Base-by-base conservation (phyloP, 1,140 invertebrate species). In the Catajapyx aquilonaris region DNA sequence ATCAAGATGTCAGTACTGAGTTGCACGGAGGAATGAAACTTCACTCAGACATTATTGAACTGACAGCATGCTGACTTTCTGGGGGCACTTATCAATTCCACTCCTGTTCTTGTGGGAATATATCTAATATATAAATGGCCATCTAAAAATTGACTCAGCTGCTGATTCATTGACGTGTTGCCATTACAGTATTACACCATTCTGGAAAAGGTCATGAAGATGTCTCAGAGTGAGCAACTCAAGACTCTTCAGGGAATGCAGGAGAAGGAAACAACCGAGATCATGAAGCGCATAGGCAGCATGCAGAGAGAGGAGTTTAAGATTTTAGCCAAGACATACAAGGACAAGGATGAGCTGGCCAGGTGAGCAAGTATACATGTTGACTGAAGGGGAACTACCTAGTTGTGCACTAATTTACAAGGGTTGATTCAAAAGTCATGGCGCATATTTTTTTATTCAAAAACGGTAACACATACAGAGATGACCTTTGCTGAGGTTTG, bases 281-380 rank as follows among this genome's bases (percentile, higher is more conserved):
- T 90, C 11, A 81, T 85, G 67, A 74, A 80, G 48, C 71, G 73
- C 49, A 58, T 91, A 41, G 77, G 88, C 42, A 69, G 73, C 17
- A 71, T 73, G 41, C 73, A 79, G 38, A 73, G 81, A 43, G 78
- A 81, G 35, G 84, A 93, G 52, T 81, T 90, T 28, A 87, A 87
- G 53, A 68, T 65, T 20, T 57, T 86, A 34, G 67, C 73, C 11
- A 80, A 81, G 46, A 71, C 72, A 41, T 77, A 83, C 49, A 74
- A 69, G 47, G 87, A 94, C 52, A 80, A 87, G 51, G 84, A 88
- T 47, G 88, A 93, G 55, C 65, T 93, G 42, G 76, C 75, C 25
- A 69, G 79, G 61, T 69, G 62, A 61, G 59, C 48, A 21, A 17
- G n/a, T n/a, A n/a, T n/a, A n/a, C n/a, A n/a, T n/a, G n/a, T n/a